Evolutionary conservation across 2,797 vertebrate species (phyloP), one percentile per base, ranked within the genome.

Genomic region (Selene dorsalis): DNA sequence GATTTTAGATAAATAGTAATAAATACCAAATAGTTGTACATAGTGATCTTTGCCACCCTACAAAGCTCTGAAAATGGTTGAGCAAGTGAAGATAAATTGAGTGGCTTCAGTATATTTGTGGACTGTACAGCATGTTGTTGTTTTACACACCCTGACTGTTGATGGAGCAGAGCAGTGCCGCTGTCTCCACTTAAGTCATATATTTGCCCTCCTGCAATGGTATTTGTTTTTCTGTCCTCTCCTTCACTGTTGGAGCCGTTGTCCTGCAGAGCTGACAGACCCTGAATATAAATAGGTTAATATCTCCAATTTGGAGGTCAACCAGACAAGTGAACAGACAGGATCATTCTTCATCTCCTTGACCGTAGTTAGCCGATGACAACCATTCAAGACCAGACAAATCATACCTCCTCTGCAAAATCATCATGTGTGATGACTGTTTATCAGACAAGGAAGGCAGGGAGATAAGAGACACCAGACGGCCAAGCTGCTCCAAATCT

Each of bases 251-350:
- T 28, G 68, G 80, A 88, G 80, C 79, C 28, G 41, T 76, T 28
- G 74, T 73, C 86, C 85, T 0, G 69, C 13, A 17, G 84, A 88
- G 87, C 83, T 41, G 84, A 85, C 82, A 80, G 82, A 62, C 80
- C 58, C 39, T 3, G 56, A 81, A 79, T 88, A 89, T 82, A 89
- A 92, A 91, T 87, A 88, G 84, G 88, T 88, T 87, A 84, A 93
- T 90, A 86, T 90, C 82, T 84, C 73, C 63, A 86, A 85, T 86
- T 88, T 87, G 73, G 85, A 92, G 90, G 86, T 91, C 90, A 88
- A 67, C 41, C 73, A 83, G 74, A 82, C 75, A 78, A 72, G 80
- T 52, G 73, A 84, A 77, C 65, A 83, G 66, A 56, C 73, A 8
- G 70, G 47, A 72, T 83, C 80, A 68, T 86, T 87, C 80, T 70